A percentile compares a stretch with the other conserved stretches of the same genome.
These are phyloP conservation scores for Vanacampus margaritifer DNA, from an alignment of 2,113 vertebrate species.

Conservation along the genomic window DNA sequence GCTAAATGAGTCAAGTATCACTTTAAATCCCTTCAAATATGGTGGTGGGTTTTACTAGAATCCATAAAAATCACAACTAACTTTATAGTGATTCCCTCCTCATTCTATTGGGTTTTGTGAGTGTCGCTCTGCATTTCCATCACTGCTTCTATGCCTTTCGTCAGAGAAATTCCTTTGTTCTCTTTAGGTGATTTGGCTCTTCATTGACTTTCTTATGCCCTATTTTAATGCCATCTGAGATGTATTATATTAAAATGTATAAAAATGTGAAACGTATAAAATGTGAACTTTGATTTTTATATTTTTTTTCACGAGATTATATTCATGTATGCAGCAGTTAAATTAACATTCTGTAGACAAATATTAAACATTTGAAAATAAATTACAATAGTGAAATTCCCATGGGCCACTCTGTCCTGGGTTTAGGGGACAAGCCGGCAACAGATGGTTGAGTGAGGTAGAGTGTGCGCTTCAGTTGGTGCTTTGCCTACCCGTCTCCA, in stretches of 20 bases:
- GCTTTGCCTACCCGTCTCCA: constrained; percentile 63
- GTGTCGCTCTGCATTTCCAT: not conserved
- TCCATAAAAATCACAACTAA: not conserved
- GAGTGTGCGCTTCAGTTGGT: constrained; percentile 44
- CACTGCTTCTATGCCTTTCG: not conserved
- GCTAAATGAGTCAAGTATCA: no score
- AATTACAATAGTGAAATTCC: not conserved
- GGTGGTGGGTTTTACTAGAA: not conserved
- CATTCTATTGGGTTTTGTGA: not conserved
- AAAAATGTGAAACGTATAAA: no score
- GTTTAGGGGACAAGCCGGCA: constrained; percentile 26
- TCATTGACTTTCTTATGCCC: constrained; percentile 7
- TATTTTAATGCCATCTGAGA: not conserved
- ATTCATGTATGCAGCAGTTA: not conserved
- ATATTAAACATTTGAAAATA: not conserved
- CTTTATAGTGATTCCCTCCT: not conserved
- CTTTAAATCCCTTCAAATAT: not conserved
- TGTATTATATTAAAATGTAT: no score
- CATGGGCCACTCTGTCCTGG: not conserved
- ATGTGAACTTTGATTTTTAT: not conserved
- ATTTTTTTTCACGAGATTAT: not conserved
- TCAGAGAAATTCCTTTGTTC: constrained; percentile 6
- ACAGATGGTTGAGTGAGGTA: constrained; percentile 49
- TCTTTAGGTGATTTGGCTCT: not conserved
- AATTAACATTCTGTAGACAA: not conserved